Conservation (phyloP, 1,140 invertebrate genomes). For the Bursaphelenchus mucronatus region DNA sequence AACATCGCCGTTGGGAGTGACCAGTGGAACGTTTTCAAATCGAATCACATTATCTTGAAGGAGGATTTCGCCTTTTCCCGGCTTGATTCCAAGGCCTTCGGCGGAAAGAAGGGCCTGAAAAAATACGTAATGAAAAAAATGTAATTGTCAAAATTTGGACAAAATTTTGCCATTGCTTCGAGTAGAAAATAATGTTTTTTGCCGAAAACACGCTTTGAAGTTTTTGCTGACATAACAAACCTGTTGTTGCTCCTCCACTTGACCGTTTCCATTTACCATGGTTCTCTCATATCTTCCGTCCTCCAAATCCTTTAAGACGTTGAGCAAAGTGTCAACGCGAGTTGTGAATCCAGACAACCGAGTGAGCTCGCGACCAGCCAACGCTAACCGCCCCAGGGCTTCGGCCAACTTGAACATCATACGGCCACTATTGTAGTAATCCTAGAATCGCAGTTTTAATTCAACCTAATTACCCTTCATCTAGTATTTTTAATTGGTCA, state of each 20-base stretch:
- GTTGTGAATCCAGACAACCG: conserved; percentile 86
- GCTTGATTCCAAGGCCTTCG: conserved; percentile 51
- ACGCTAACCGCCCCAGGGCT: conserved; percentile 84
- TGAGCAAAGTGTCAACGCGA: conserved; percentile 80
- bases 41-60: conserved; percentile 84
- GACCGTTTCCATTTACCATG: conserved; percentile 27
- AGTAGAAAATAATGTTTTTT: too few species aligned
- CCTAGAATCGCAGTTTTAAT: conserved; percentile 63
- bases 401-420: conserved; percentile 95
- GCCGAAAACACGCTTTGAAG: too few species aligned
- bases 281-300: conserved; percentile 62
- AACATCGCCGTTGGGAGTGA: conserved; percentile 94
- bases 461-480: conserved; percentile 7
- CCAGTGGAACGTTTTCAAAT: conserved; percentile 85
- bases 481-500: neutral
- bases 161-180: too few species aligned
- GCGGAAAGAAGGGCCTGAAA: neutral
- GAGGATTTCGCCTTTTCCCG: conserved; percentile 75
- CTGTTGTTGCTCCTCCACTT: conserved; percentile 4
- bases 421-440: conserved; percentile 90
- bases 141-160: too few species aligned
- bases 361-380: conserved; percentile 88
- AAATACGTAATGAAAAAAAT: neutral
- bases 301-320: conserved; percentile 80
- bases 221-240: conserved; percentile 6